Evolutionary conservation across 2,113 vertebrate genomes (phyloP).

Genomic region (Podarcis raffonei): DNA sequence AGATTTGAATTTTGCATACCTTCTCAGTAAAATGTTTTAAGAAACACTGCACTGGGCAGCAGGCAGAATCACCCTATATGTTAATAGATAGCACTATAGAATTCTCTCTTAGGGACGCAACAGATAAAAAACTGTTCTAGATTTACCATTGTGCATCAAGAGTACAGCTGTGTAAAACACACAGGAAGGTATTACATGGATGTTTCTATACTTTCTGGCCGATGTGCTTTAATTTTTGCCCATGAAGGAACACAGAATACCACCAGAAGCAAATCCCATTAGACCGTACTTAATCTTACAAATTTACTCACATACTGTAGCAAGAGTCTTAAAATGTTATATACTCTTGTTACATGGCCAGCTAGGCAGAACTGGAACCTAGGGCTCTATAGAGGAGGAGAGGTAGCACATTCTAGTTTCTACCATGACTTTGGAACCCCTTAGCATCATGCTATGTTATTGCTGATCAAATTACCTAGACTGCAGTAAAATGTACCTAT

Average conservation of each 20-base stretch:
- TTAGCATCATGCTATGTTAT: background rate
- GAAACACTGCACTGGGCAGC: background rate
- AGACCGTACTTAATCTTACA: rapidly evolving
- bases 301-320: constrained; percentile 21
- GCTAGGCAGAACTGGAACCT: constrained; percentile 31
- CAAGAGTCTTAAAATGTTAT: background rate
- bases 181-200: background rate
- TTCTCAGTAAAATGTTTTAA: background rate
- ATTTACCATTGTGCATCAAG: constrained; percentile 51
- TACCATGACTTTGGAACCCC: background rate
- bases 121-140: constrained; percentile 35
- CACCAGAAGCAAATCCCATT: background rate
- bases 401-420: constrained; percentile 8
- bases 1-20: background rate
- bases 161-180: constrained; percentile 42
- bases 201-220: background rate
- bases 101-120: background rate
- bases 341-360: rapidly evolving
- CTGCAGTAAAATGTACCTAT: constrained; percentile 26
- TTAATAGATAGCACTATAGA: background rate
- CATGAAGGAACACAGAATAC: constrained; percentile 23
- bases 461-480: background rate
- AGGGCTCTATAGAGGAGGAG: background rate
- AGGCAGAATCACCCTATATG: background rate
- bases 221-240: background rate